Evolutionary conservation across 2,888 invertebrate species (phyloP).

Genomic region (Drosophila multiciliata): DNA sequence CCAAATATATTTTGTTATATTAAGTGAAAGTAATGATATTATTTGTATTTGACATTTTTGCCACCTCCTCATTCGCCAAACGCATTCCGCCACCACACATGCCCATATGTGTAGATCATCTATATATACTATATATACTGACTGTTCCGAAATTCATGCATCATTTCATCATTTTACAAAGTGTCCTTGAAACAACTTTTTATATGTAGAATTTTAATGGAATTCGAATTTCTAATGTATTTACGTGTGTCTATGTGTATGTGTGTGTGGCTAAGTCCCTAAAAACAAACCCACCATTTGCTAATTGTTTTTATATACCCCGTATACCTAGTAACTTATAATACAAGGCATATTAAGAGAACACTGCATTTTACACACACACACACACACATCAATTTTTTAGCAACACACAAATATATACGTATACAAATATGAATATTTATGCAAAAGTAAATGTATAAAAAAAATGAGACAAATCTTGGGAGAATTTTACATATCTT

Average conservation of each 20-base stretch:
- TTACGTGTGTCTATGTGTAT: slow-evolving; percentile 18
- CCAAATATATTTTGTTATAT: slow-evolving; percentile 10
- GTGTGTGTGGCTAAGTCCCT: slow-evolving; percentile 29
- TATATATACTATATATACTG: slow-evolving; percentile 17
- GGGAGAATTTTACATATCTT: slow-evolving; percentile 49
- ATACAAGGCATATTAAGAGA: slow-evolving; percentile 18
- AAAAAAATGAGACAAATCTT: slow-evolving; percentile 12
- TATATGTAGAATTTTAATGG: slow-evolving; percentile 24
- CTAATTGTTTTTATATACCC: slow-evolving; percentile 24
- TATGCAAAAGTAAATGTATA: slow-evolving; percentile 43
- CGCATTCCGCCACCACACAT: slow-evolving; percentile 28
- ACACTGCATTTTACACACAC: slow-evolving; percentile 39
- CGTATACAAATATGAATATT: slow-evolving; percentile 32
- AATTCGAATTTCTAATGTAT: slow-evolving; percentile 22
- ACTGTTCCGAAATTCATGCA: slow-evolving; percentile 41
- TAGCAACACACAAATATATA: slow-evolving; percentile 25
- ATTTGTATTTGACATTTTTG: slow-evolving; percentile 5
- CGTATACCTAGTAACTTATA: slow-evolving; percentile 21
- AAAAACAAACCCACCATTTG: slow-evolving; percentile 49
- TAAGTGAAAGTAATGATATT: slow-evolving; percentile 9
- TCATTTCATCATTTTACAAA: slow-evolving; percentile 44
- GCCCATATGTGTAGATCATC: slow-evolving; percentile 17
- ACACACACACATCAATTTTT: slow-evolving; percentile 30
- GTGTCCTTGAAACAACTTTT: slow-evolving; percentile 59
- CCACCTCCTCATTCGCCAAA: slow-evolving; percentile 15